Percentiles rank a stretch among this genome's conserved stretches.
These are phyloP conservation scores for Macroglossus sobrinus DNA, from an alignment of 2,113 vertebrate species.

Conservation along the genomic window DNA sequence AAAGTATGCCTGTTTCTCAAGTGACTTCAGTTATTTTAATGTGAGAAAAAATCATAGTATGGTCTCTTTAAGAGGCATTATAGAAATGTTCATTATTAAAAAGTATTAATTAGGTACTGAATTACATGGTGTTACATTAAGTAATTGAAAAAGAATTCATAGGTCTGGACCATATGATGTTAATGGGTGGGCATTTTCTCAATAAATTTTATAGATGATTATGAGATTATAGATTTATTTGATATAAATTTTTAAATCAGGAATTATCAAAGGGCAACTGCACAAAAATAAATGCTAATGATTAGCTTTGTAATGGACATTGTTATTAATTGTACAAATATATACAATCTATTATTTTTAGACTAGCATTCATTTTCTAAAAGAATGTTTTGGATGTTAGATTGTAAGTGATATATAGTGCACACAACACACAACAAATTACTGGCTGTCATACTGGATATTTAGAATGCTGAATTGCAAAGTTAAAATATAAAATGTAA, in stretches of 20 bases:
- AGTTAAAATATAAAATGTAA: conserved; percentile 54
- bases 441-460: not conserved
- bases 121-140: not conserved
- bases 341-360: conserved; percentile 47
- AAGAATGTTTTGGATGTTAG: conserved; percentile 40
- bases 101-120: conserved; percentile 57
- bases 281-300: conserved; percentile 62
- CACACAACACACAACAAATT: conserved; percentile 38
- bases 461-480: not conserved
- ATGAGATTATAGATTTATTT: conserved; percentile 55
- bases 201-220: conserved; percentile 27
- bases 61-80: conserved; percentile 28
- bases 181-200: not conserved
- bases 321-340: conserved; percentile 63
- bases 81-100: conserved; percentile 49
- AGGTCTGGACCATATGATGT: not conserved
- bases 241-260: conserved; percentile 76
- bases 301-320: conserved; percentile 64
- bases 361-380: conserved; percentile 55
- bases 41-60: conserved; percentile 63
- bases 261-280: conserved; percentile 69
- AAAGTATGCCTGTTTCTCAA: conserved; percentile 52
- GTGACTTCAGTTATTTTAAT: conserved; percentile 60
- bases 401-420: not conserved
- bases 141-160: conserved; percentile 13